Evolutionary conservation across 2,888 invertebrate genomes (phyloP).

Genomic region (Dorcus hopei): DNA sequence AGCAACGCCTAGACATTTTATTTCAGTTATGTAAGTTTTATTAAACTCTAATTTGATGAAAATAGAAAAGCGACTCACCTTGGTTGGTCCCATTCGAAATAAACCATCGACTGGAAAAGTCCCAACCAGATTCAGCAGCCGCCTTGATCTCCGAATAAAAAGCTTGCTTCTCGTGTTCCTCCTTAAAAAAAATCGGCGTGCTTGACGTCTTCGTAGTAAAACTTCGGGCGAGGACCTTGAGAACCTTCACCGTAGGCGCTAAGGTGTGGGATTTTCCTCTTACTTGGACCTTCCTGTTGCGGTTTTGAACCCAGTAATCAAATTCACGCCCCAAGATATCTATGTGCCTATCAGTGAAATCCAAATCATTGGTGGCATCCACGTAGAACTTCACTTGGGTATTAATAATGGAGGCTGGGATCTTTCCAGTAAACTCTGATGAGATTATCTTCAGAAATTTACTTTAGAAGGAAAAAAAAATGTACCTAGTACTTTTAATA

Average conservation of each 20-base stretch:
- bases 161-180: slow-evolving; percentile 57
- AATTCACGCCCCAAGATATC: slow-evolving; percentile 73
- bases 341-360: slow-evolving; percentile 64
- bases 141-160: slow-evolving; percentile 83
- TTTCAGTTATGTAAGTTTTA: too few relatives aligned
- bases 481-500: too few relatives aligned
- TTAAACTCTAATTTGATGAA: too few relatives aligned
- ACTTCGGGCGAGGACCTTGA: slow-evolving; percentile 84
- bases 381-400: slow-evolving; percentile 77
- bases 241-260: slow-evolving; percentile 73
- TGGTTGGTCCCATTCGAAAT: slow-evolving; percentile 66
- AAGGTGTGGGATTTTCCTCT: slow-evolving; percentile 64
- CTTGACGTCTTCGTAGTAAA: slow-evolving; percentile 74
- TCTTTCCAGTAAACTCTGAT: slow-evolving; percentile 64
- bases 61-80: slow-evolving; percentile 48
- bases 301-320: slow-evolving; percentile 78
- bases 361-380: slow-evolving; percentile 65
- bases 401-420: slow-evolving; percentile 73
- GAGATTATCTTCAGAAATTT: too few relatives aligned
- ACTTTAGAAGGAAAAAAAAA: too few relatives aligned
- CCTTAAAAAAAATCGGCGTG: slow-evolving; percentile 54
- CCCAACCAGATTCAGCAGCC: slow-evolving; percentile 95
- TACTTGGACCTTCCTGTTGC: slow-evolving; percentile 62
- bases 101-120: slow-evolving; percentile 91
- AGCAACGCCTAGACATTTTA: too few relatives aligned